phyloP scores from a whole-genome alignment of 2,113 vertebrate genomes.

The Lathamus discolor region DNA sequence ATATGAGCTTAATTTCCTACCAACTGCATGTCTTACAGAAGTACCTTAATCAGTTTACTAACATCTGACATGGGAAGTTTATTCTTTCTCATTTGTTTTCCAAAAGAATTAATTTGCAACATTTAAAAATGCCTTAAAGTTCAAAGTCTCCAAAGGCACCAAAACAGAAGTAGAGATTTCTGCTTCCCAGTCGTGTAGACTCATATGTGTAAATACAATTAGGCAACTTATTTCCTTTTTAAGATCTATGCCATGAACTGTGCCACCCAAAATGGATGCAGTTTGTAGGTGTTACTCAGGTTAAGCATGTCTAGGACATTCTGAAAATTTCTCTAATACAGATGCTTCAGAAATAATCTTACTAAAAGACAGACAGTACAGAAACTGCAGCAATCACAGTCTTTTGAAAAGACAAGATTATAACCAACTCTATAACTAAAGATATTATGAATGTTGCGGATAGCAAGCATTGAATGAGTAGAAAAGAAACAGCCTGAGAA shows the following conservation, averaged over 20 bases:
- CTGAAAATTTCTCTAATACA: background rate
- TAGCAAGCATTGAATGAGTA: background rate
- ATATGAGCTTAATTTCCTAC: background rate
- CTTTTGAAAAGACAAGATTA: background rate
- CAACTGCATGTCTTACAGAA: background rate
- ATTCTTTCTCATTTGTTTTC: background rate
- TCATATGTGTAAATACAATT: background rate
- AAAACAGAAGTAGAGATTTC: background rate
- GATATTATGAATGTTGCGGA: background rate
- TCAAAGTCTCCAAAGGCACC: background rate
- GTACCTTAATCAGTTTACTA: background rate
- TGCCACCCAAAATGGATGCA: background rate
- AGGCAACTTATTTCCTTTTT: background rate
- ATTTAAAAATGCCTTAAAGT: background rate
- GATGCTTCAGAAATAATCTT: background rate
- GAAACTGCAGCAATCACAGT: background rate
- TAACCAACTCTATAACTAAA: background rate
- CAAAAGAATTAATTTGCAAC: background rate
- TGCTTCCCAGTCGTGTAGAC: background rate
- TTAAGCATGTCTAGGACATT: fast-evolving
- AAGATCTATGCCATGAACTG: background rate
- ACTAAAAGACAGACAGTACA: background rate
- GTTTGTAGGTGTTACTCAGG: background rate
- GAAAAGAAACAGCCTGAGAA: background rate
- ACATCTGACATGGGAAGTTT: background rate